phyloP scores from a whole-genome alignment of 2,113 vertebrate genomes.

The Paradisaea rubra region DNA sequence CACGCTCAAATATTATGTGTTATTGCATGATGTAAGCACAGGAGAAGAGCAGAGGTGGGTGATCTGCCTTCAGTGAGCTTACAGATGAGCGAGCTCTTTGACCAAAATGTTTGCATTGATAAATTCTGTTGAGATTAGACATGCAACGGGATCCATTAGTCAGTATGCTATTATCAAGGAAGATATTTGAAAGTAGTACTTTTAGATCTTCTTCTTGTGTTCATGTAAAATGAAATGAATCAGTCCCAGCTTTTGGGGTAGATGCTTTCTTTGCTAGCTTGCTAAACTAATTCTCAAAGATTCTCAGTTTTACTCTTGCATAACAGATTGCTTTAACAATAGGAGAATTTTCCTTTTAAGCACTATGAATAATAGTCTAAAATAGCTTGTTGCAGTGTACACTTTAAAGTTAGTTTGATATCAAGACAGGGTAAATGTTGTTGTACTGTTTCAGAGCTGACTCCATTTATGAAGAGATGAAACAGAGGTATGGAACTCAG shows the following conservation, averaged over 20 bases:
- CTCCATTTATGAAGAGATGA: conserved; percentile 94
- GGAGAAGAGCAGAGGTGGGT: conserved; percentile 90
- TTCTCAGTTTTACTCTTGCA: not conserved
- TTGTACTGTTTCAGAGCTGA: conserved; percentile 80
- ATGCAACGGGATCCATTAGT: not conserved
- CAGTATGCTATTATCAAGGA: not conserved
- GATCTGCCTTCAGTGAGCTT: not conserved
- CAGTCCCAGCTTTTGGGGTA: not conserved
- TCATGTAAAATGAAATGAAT: not conserved
- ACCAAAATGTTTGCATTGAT: not conserved
- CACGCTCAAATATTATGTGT: conserved; percentile 95
- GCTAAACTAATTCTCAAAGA: not conserved
- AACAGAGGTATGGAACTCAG: conserved; percentile 93
- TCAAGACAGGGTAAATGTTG: not conserved
- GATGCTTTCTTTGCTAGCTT: not conserved
- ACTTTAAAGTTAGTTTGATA: not conserved
- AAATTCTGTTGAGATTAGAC: not conserved
- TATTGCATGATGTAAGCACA: conserved; percentile 88
- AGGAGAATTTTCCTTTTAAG: not conserved
- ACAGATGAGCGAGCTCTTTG: not conserved
- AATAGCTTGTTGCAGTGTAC: not conserved
- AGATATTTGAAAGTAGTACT: not conserved
- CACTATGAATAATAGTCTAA: not conserved
- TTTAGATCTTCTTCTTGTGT: not conserved
- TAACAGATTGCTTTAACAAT: not conserved